Evolutionary conservation across 1,140 invertebrate genomes (phyloP), one percentile per base, ranked within the genome.

Genomic region (Acromyrmex echinatior): DNA sequence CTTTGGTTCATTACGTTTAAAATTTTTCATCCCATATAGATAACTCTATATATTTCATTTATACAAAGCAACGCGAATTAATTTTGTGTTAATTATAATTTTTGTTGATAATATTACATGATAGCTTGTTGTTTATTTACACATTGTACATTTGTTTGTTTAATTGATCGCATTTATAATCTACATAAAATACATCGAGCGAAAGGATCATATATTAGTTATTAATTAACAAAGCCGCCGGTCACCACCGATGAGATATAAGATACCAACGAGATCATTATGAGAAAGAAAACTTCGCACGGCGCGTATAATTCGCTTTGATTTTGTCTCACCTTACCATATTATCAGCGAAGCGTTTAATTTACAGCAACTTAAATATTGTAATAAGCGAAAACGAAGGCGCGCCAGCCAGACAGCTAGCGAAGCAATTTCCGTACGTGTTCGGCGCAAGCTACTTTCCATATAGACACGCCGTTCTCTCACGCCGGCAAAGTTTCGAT

Each of bases 301-400:
- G 39, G n/a, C n/a, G 53, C 56, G 18, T n/a, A n/a, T n/a, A 58
- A 21, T 12, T 5, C 45, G 18, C 25, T 63, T 45, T 28, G 28
- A 16, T 21, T 28, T 39, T 62, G 0, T 51, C 63, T 0, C 31
- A 51, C n/a, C 56, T n/a, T 28, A 6, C 1, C n/a, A 14, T 49
- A 76, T 76, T 84, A 84, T 76, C 70, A 76, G 70, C 9, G 39
- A 39, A 76, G 71, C 70, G 31, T 84, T 58, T 74, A 84, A 84
- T 84, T 84, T 84, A 76, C 53, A 84, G 58, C 80, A 63, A 84
- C 70, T 84, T 84, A 84, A 84, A 76, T 84, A 84, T 84, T 84
- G 70, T 76, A 84, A 84, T 84, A 84, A 84, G 70, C 70, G 80
- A 62, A 62, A 74, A 76, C 39, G 39, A 28, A 25, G 80, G 25